Base-by-base conservation (phyloP, 1,140 invertebrate genomes). In the Reticulitermes speratus region DNA sequence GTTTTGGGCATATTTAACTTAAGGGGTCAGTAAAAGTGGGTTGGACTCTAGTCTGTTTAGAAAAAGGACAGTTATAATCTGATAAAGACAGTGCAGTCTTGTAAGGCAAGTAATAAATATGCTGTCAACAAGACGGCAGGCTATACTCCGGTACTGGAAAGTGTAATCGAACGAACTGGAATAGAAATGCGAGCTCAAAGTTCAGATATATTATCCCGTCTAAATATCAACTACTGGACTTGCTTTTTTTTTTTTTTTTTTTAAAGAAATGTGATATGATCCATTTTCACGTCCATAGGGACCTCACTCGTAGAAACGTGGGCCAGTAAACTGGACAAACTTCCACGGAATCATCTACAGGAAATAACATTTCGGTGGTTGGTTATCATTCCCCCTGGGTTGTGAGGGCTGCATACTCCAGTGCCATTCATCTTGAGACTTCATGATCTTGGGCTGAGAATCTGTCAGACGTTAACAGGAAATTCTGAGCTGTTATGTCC, bases 321-420 rank as follows among this genome's bases (percentile, higher is more conserved):
- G 65, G 65, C 8, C 8, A 75, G 65, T 25, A 30, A 75, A 75
- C n/a, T 75, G n/a, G n/a, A 75, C n/a, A 75, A 75, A 75, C n/a
- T 75, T 75, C 65, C n/a, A 25, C 9, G 65, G n/a, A 75, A 30
- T 75, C 65, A 30, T n/a, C 0, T 11, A 75, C 65, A 25, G 65
- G 65, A 75, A 75, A 75, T 75, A 75, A 75, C 65, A 75, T 75
- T 75, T 30, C 65, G n/a, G n/a, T 75, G 65, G n/a, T 30, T 25
- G n/a, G 25, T 30, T 25, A 30, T 75, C 65, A 75, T 75, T 25
- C 7, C 65, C 16, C 8, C 5, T 5, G 16, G 65, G 25, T 25
- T 75, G 25, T 16, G 65, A 0, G n/a, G 52, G 19, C 52, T 55
- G 52, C 52, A 55, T 55, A 48, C 19, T 55, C 52, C 14, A 16